A percentile compares a stretch with the other conserved stretches of the same genome.
Evolutionary conservation across 1,140 invertebrate genomes (phyloP).

Genomic region (Heliconius eleuchia): DNA sequence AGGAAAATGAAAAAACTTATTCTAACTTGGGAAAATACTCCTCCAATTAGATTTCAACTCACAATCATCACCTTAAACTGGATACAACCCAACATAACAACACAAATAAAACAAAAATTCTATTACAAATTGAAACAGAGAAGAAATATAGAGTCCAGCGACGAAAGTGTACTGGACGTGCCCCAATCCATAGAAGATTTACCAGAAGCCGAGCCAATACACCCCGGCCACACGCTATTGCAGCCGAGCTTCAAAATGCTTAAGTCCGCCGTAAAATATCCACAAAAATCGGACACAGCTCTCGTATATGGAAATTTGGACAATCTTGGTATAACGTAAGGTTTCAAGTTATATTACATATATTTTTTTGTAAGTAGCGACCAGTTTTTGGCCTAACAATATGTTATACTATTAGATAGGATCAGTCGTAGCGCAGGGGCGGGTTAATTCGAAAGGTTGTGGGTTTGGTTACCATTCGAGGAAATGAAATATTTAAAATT

Average conservation of each 20-base stretch:
- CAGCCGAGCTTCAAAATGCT: constrained; percentile 46
- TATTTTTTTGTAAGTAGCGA: no score
- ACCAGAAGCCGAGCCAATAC: constrained; percentile 41
- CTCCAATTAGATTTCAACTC: no score
- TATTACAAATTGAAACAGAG: not conserved
- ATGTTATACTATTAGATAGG: no score
- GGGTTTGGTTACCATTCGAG: not conserved
- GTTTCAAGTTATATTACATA: not conserved
- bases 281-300: constrained; percentile 36
- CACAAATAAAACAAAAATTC: not conserved
- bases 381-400: no score
- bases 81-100: no score
- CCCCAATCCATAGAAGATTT: constrained; percentile 44
- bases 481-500: not conserved
- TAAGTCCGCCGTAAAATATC: constrained; percentile 51
- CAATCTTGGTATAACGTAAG: constrained; percentile 65
- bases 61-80: no score
- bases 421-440: no score
- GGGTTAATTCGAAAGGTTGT: not conserved
- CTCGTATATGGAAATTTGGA: constrained; percentile 59
- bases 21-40: no score
- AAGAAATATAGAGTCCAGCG: not conserved
- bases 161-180: constrained; percentile 26
- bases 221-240: constrained; percentile 52
- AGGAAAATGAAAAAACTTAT: no score